Percentiles rank a stretch among this genome's conserved stretches.
Evolutionary conservation across 2,888 invertebrate genomes (phyloP).

Genomic region (Drosophila subquinaria): DNA sequence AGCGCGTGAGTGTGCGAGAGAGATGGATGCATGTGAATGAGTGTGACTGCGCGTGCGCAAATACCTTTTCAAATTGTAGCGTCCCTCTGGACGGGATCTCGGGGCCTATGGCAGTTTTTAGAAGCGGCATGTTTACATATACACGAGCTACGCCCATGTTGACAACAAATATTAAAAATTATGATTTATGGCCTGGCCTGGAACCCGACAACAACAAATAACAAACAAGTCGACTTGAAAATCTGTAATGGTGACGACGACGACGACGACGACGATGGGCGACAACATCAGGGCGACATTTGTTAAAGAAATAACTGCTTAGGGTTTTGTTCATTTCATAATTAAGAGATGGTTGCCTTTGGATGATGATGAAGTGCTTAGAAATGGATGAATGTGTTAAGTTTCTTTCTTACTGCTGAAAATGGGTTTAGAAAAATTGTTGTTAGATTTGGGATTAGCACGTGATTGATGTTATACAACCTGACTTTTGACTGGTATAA

Average conservation of each 20-base stretch:
- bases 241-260: slow-evolving; percentile 71
- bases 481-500: background rate
- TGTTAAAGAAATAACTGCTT: slow-evolving; percentile 63
- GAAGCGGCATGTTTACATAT: slow-evolving; percentile 63
- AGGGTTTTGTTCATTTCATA: slow-evolving; percentile 63
- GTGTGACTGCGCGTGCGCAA: slow-evolving; percentile 83
- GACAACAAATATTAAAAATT: slow-evolving; percentile 82
- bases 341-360: slow-evolving; percentile 67
- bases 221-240: slow-evolving; percentile 50
- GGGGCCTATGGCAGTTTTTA: slow-evolving; percentile 49
- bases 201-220: slow-evolving; percentile 22
- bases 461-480: background rate
- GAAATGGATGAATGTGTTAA: slow-evolving; percentile 49
- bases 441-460: slow-evolving; percentile 13
- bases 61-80: slow-evolving; percentile 70
- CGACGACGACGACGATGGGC: slow-evolving; percentile 39
- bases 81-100: slow-evolving; percentile 32
- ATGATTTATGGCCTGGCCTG: slow-evolving; percentile 77
- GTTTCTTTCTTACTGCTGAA: slow-evolving; percentile 1
- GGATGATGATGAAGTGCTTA: slow-evolving; percentile 39
- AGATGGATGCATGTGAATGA: slow-evolving; percentile 31
- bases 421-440: background rate
- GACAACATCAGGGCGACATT: slow-evolving; percentile 62
- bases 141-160: slow-evolving; percentile 82
- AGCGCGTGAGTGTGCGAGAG: slow-evolving; percentile 11